A percentile compares a stretch with the other conserved stretches of the same genome.
Evolutionary conservation across 2,797 vertebrate genomes (phyloP).

Genomic region (Typhlichthys subterraneus): DNA sequence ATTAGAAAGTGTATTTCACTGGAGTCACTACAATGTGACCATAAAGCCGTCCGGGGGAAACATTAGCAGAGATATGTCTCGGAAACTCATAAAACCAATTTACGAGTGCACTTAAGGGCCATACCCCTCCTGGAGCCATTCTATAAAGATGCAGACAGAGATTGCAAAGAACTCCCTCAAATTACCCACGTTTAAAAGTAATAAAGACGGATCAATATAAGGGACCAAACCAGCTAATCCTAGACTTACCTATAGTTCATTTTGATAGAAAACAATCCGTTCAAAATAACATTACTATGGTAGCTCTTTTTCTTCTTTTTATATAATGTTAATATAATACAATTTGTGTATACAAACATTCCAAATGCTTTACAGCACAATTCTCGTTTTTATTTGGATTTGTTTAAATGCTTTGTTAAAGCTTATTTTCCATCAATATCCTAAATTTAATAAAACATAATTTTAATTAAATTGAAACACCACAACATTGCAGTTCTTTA

Average conservation of each 20-base stretch:
- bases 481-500: not conserved
- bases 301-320: slow-evolving; percentile 6
- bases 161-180: slow-evolving; percentile 67
- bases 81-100: slow-evolving; percentile 80
- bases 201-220: slow-evolving; percentile 73
- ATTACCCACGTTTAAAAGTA: slow-evolving; percentile 77
- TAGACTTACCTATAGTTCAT: slow-evolving; percentile 54
- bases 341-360: too few relatives aligned
- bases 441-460: slow-evolving; percentile 8
- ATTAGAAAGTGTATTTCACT: slow-evolving; percentile 61
- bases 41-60: slow-evolving; percentile 77
- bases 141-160: slow-evolving; percentile 75
- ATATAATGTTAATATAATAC: slow-evolving; percentile 16
- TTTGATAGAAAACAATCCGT: slow-evolving; percentile 50
- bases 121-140: slow-evolving; percentile 71
- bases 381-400: slow-evolving; percentile 13
- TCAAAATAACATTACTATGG: slow-evolving; percentile 58
- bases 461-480: slow-evolving; percentile 17
- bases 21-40: slow-evolving; percentile 65
- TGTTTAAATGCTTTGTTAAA: slow-evolving; percentile 4
- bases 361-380: too few relatives aligned
- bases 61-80: slow-evolving; percentile 79
- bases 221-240: slow-evolving; percentile 62
- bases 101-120: slow-evolving; percentile 78
- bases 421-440: slow-evolving; percentile 19